Evolutionary conservation across 2,888 invertebrate species (phyloP), one percentile per base, ranked within the genome.

Genomic region (Subacronicta megacephala): DNA sequence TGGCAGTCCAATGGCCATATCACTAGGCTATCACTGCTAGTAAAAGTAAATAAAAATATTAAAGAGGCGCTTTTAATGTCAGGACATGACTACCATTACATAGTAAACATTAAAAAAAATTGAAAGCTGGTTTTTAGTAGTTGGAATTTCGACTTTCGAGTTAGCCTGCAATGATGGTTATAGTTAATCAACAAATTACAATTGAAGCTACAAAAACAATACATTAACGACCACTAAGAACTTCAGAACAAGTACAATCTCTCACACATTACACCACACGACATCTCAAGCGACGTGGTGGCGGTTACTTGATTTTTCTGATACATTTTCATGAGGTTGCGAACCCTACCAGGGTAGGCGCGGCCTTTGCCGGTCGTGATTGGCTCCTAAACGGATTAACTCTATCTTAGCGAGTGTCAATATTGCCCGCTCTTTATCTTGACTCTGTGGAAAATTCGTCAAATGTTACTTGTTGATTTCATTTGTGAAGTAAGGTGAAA

Each of bases 271-370:
- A 70, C 7, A 83, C 90, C 90, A 84, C 60, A 65, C 77, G 45
- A 56, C 68, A 59, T 72, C 75, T 73, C 81, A 78, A 73, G 75
- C 77, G 79, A 83, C 81, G 83, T 84, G 81, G 78, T 74, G 77
- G 81, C 75, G 78, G 88, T 83, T 88, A 89, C 90, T 93, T 89
- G 92, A 92, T 92, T 93, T 92, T 92, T 92, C 87, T 92, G 92
- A 92, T 93, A 93, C 93, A 93, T 93, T 93, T 93, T 93, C 93
- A 93, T 93, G 93, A 93, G 93, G 86, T 82, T 77, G 83, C 83
- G 77, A 81, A 80, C 77, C 81, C 83, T 81, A 77, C 83, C 63
- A 75, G 75, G 65, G 74, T 75, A 68, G 80, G 81, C 75, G 77
- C 80, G 77, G 45, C 77, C 81, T 75, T 78, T 71, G 70, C 77